These are phyloP conservation scores for Heliocidaris erythrogramma DNA, from an alignment of 35 echinoderm and acorn worm species.

Conservation along the genomic window DNA sequence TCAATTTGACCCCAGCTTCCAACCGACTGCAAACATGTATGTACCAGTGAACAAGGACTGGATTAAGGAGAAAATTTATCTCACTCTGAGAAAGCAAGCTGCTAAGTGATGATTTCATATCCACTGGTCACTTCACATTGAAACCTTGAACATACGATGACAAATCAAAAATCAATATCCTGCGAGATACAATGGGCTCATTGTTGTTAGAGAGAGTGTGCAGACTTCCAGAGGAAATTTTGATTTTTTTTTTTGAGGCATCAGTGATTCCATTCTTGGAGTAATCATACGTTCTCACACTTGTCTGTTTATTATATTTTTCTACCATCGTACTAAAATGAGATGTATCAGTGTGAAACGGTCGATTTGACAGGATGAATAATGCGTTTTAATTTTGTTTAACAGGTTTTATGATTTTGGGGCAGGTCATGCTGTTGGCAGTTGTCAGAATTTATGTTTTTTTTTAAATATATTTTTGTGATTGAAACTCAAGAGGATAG, in stretches of 20 bases:
- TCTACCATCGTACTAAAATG: background rate
- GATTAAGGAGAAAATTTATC: conserved; percentile 88
- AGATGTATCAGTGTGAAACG: background rate
- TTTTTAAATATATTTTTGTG: too few species aligned
- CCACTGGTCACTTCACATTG: background rate
- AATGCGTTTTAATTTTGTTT: too few species aligned
- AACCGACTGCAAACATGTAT: conserved; percentile 61
- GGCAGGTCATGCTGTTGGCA: background rate
- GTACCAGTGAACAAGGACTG: conserved; percentile 86
- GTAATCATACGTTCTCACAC: background rate
- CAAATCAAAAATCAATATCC: background rate
- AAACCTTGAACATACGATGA: background rate
- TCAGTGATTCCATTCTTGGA: background rate
- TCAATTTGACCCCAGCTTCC: conserved; percentile 61
- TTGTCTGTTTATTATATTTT: background rate
- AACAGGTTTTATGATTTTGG: background rate
- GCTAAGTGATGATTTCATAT: conserved; percentile 13
- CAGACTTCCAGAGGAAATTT: background rate
- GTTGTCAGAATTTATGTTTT: too few species aligned
- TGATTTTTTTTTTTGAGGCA: background rate
- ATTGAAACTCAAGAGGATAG: too few species aligned
- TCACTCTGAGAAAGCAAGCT: conserved; percentile 75
- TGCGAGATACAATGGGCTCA: background rate
- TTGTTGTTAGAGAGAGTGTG: background rate
- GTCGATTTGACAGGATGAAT: background rate